These are phyloP conservation scores for Mallateleia sp. DNA, from an alignment of 2,888 invertebrate genomes.

Conservation along the genomic window DNA sequence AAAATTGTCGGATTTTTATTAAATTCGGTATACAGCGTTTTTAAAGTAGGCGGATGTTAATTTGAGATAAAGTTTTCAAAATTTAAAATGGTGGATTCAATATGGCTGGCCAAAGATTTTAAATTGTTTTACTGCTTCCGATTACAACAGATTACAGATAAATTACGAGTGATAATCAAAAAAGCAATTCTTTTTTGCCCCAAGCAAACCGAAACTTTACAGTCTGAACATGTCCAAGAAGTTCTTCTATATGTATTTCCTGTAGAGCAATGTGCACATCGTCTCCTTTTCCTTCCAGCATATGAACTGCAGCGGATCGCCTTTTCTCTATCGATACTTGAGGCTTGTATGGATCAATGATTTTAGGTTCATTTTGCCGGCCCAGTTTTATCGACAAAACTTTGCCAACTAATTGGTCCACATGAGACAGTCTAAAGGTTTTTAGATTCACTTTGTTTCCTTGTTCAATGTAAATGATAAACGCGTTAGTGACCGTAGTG, in stretches of 20 bases:
- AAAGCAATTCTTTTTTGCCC: too few relatives aligned
- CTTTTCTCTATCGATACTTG: constrained; percentile 44
- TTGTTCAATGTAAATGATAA: constrained; percentile 49
- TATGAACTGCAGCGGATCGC: constrained; percentile 23
- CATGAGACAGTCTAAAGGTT: constrained; percentile 45
- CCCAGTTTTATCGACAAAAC: constrained; percentile 37
- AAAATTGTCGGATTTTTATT: too few relatives aligned
- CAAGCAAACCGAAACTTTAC: too few relatives aligned
- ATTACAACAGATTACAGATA: too few relatives aligned
- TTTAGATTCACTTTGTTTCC: constrained; percentile 20
- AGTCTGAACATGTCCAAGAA: too few relatives aligned
- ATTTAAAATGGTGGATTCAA: too few relatives aligned
- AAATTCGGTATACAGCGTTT: too few relatives aligned
- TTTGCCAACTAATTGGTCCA: constrained; percentile 49
- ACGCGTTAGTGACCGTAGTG: constrained; percentile 41
- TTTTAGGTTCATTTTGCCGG: constrained; percentile 38
- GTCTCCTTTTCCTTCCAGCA: constrained; percentile 27
- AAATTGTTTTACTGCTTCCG: too few relatives aligned
- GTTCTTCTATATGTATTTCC: background rate
- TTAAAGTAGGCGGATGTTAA: too few relatives aligned
- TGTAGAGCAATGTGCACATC: constrained; percentile 45
- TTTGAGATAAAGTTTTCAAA: too few relatives aligned
- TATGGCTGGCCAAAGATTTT: too few relatives aligned
- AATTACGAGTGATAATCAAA: too few relatives aligned
- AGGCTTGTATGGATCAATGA: constrained; percentile 23